Percentiles rank a stretch among this genome's conserved stretches.
These are phyloP conservation scores for Anniella stebbinsi DNA, from an alignment of 2,797 vertebrate genomes.

Conservation along the genomic window DNA sequence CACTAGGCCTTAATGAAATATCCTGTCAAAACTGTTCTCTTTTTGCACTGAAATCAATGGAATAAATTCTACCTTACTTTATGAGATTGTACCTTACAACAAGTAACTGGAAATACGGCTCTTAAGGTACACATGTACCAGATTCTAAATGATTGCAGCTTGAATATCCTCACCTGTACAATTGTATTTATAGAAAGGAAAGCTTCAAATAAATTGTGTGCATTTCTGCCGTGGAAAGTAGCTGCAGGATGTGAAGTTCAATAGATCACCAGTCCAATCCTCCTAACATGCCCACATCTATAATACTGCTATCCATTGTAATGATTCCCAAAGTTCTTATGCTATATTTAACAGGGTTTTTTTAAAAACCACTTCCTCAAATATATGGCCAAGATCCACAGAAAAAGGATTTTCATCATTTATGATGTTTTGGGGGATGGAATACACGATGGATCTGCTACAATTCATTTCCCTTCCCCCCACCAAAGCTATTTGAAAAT, in stretches of 20 bases:
- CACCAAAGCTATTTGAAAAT: constrained; percentile 42
- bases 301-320: not conserved
- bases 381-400: constrained; percentile 9
- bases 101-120: not conserved
- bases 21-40: not conserved
- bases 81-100: constrained; percentile 8
- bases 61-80: constrained; percentile 36
- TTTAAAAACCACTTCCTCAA: not conserved
- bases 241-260: not conserved
- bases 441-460: not conserved
- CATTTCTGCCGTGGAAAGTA: not conserved
- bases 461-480: constrained; percentile 43
- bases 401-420: constrained; percentile 9
- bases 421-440: not conserved
- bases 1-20: not conserved
- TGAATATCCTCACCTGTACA: not conserved
- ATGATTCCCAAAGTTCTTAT: constrained; percentile 10
- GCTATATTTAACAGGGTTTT: constrained; percentile 12
- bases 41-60: constrained; percentile 10
- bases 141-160: not conserved
- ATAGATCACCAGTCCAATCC: not conserved
- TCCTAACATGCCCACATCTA: constrained; percentile 17
- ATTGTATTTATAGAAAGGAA: not conserved
- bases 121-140: not conserved
- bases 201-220: not conserved